Evolutionary conservation across 2,113 vertebrate species (phyloP), one percentile per base, ranked within the genome.

Genomic region (Kryptolebias marmoratus): DNA sequence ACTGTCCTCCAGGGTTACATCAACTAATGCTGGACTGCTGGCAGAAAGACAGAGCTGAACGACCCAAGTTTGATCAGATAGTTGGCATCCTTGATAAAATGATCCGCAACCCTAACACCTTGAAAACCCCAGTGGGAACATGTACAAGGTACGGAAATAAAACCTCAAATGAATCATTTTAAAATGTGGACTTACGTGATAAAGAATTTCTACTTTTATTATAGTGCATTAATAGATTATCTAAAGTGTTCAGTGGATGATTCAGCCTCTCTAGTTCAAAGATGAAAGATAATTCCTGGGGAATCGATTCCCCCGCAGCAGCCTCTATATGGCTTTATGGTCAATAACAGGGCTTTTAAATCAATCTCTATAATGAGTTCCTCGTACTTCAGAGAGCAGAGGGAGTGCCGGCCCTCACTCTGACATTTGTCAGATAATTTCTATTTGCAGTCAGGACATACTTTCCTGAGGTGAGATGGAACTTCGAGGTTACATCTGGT

Each of bases 1-100:
- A 99, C 91, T 99, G 98, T 89, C 97, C 98, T 11, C 95, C 96
- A 59, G 97, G 97, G 66, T 93, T 99, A 56, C 98, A 99, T 87
- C 98, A 99, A 91, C 93, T 99, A 47, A 99, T 99, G 98, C 90
- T 99, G 76, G 98, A 99, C 87, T 99, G 98, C 90, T 99, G 98
- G 98, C 97, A 99, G 87, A 98, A 98, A 85, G 97, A 99, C 67
- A 91, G 98, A 0, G 96, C 95, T 0, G 98, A 99, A 84, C 95
- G 98, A 65, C 98, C 98, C n/a, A 99, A 99, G 87, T 99, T 99
- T 77, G 98, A 99, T 75, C 98, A 99, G 90, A 98, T 98, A 87
- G 97, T 99, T 56, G 95, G 96, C 84, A 96, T 99, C 91, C 94
- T 99, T 47, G 98, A 99, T 87, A 99, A 99, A 94, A 99, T 99